Conservation (phyloP, 2,113 vertebrate genomes). For the Turnix velox region DNA sequence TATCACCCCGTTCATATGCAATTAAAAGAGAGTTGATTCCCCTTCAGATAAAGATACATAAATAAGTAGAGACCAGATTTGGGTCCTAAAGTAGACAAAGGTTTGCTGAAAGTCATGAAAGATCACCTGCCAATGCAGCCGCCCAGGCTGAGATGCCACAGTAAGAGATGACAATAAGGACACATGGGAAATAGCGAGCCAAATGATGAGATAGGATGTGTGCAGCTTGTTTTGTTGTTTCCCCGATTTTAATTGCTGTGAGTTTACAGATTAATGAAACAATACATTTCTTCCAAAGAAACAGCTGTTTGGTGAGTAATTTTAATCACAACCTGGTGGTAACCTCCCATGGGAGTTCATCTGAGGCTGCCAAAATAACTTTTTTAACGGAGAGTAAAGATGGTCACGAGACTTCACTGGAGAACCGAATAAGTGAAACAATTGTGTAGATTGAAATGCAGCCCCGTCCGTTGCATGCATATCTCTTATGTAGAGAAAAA, state of each 20-base stretch:
- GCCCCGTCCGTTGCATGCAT: rapidly evolving
- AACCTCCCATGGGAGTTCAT: not conserved
- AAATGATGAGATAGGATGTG: not conserved
- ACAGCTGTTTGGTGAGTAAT: not conserved
- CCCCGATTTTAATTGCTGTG: not conserved
- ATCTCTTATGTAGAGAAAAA: not conserved
- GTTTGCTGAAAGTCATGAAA: not conserved
- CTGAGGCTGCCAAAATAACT: not conserved
- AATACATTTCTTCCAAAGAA: conserved; percentile 2
- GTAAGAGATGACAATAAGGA: not conserved
- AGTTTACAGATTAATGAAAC: conserved; percentile 25
- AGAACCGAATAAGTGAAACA: not conserved
- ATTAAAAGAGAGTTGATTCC: conserved; percentile 47
- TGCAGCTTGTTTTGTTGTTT: not conserved
- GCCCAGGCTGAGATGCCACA: not conserved
- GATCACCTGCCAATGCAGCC: not conserved
- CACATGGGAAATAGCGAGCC: not conserved
- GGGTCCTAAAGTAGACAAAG: conserved; percentile 18
- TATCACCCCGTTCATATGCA: conserved; percentile 5
- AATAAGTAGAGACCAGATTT: conserved; percentile 16
- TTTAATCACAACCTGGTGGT: conserved; percentile 13
- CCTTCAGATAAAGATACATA: conserved; percentile 42
- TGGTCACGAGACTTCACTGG: not conserved
- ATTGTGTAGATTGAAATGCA: not conserved
- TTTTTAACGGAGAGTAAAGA: not conserved